A percentile compares a stretch with the other conserved stretches of the same genome.
These are phyloP conservation scores for Odontocolon sp. DNA, from an alignment of 2,888 invertebrate species.

Conservation along the genomic window DNA sequence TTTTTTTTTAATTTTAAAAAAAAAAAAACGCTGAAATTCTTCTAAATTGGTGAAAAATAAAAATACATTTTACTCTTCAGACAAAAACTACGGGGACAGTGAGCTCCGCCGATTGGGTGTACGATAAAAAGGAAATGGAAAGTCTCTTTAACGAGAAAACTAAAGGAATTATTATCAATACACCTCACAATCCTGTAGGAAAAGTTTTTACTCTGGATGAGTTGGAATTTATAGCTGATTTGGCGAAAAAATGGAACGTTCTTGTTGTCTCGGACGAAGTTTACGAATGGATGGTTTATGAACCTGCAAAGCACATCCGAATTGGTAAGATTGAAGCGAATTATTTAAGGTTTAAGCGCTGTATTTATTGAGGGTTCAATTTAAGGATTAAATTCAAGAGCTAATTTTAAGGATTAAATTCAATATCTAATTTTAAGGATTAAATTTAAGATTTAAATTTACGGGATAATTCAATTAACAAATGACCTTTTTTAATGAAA, in stretches of 20 bases:
- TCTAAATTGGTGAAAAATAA: constrained; percentile 62
- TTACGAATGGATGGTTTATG: constrained; percentile 98
- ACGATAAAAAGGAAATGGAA: constrained; percentile 91
- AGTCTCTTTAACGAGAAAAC: constrained; percentile 92
- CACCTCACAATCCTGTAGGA: constrained; percentile 98
- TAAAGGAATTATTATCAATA: constrained; percentile 97
- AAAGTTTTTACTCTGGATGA: constrained; percentile 91
- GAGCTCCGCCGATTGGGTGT: constrained; percentile 93
- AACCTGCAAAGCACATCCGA: constrained; percentile 91
- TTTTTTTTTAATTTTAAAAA: background rate
- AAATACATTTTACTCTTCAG: constrained; percentile 71
- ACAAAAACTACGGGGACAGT: constrained; percentile 82
- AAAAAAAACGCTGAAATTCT: background rate
- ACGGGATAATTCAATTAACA: no score
- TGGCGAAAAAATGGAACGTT: constrained; percentile 96
- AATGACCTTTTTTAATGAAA: background rate
- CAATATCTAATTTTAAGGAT: no score
- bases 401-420: no score
- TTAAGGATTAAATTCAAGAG: no score
- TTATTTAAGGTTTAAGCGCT: constrained; percentile 17
- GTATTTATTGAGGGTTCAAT: no score
- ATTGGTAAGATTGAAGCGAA: constrained; percentile 85
- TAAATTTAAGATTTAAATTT: no score
- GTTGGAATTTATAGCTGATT: constrained; percentile 89
- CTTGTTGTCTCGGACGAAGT: constrained; percentile 98